phyloP scores from a whole-genome alignment of 2,113 vertebrate genomes.

The Ceratotherium simum region DNA sequence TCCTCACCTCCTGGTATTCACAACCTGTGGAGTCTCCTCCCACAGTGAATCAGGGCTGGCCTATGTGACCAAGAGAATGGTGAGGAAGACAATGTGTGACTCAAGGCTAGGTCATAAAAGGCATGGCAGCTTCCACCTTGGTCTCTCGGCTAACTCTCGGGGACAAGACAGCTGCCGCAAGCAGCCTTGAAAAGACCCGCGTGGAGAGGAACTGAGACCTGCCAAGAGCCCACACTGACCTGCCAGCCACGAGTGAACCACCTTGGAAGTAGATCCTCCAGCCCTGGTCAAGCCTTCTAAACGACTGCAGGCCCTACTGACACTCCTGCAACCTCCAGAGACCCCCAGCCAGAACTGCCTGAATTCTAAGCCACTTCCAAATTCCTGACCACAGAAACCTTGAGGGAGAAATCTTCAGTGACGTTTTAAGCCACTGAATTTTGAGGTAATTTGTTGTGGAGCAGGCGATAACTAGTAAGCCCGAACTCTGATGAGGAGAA shows the following conservation, averaged over 20 bases:
- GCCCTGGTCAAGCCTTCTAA: not conserved
- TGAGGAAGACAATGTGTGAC: not conserved
- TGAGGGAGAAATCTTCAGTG: not conserved
- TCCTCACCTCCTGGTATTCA: not conserved
- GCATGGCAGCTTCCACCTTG: fast-evolving
- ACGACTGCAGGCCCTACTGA: not conserved
- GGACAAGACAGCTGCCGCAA: not conserved
- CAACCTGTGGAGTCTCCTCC: not conserved
- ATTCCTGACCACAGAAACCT: not conserved
- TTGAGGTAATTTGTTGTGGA: not conserved
- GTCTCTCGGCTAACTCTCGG: not conserved
- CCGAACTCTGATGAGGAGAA: not conserved
- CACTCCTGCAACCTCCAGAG: not conserved
- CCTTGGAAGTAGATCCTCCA: not conserved
- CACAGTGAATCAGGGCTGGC: not conserved
- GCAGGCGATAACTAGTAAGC: not conserved
- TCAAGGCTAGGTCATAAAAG: not conserved
- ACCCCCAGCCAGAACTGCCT: not conserved
- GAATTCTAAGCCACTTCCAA: not conserved
- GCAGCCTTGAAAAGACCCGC: not conserved
- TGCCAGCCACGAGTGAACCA: not conserved
- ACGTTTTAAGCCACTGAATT: not conserved
- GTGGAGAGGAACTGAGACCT: not conserved
- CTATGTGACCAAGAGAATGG: not conserved
- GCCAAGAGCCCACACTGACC: not conserved